Conservation (phyloP, 2,888 invertebrate species). For the Allolobophora icterica region DNA sequence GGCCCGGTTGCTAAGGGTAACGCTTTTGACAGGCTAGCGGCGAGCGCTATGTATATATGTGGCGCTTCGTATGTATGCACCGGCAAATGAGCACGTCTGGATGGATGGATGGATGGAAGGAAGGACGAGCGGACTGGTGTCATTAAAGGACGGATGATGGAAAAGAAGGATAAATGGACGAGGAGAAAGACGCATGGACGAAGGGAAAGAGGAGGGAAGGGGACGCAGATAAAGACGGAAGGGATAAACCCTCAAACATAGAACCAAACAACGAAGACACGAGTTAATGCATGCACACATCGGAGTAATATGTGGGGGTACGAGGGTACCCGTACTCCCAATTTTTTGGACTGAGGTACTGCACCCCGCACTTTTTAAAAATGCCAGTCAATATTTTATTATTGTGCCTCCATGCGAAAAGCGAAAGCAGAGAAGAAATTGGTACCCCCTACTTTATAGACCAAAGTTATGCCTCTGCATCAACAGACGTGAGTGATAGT, state of each 20-base stretch:
- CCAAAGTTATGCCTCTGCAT: too few species aligned
- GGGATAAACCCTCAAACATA: not conserved
- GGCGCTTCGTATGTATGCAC: not conserved
- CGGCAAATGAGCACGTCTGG: not conserved
- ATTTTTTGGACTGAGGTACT: too few species aligned
- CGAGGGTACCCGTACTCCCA: too few species aligned
- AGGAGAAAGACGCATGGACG: not conserved
- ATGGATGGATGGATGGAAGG: not conserved
- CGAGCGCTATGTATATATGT: not conserved
- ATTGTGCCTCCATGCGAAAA: too few species aligned
- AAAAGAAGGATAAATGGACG: not conserved
- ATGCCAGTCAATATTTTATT: too few species aligned
- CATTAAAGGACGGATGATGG: not conserved
- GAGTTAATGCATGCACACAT: too few species aligned
- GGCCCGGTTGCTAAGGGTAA: slow-evolving; percentile 9
- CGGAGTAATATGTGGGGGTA: too few species aligned
- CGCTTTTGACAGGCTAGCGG: slow-evolving; percentile 4
- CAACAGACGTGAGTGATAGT: too few species aligned
- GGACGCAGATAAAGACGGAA: not conserved
- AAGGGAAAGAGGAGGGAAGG: not conserved
- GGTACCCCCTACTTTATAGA: too few species aligned
- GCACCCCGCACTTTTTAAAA: too few species aligned
- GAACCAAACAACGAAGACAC: too few species aligned
- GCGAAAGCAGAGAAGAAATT: too few species aligned
- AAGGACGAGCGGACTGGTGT: not conserved